A percentile compares a stretch with the other conserved stretches of the same genome.
Evolutionary conservation across 2,888 invertebrate genomes (phyloP).

Genomic region (Chalcis sispes): DNA sequence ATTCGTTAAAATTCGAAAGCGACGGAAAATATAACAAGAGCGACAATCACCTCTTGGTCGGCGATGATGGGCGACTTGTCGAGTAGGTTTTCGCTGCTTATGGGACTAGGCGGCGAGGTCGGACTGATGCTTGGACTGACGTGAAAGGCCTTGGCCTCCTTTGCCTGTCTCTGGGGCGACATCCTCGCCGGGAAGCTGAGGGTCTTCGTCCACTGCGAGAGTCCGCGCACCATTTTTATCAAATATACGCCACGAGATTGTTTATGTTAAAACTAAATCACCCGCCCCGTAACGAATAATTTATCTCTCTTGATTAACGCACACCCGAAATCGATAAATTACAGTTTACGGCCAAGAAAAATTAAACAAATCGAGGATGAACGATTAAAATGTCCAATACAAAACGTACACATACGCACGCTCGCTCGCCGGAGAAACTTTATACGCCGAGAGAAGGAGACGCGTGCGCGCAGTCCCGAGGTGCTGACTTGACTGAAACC

Average conservation of each 20-base stretch:
- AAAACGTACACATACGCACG: background rate
- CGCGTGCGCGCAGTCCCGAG: slow-evolving; percentile 52
- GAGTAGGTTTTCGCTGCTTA: slow-evolving; percentile 63
- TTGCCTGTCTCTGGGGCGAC: slow-evolving; percentile 87
- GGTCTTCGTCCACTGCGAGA: slow-evolving; percentile 94
- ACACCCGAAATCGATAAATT: background rate
- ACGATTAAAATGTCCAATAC: background rate
- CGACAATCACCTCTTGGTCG: slow-evolving; percentile 70
- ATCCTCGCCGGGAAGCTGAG: slow-evolving; percentile 91
- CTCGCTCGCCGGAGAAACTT: too few species aligned
- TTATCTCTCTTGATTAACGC: background rate
- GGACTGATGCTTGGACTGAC: slow-evolving; percentile 77
- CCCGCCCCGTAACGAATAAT: too few species aligned
- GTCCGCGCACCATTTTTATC: slow-evolving; percentile 88
- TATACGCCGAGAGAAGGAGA: background rate
- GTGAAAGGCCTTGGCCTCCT: slow-evolving; percentile 79
- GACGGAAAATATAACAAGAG: background rate
- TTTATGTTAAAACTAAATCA: slow-evolving; percentile 23
- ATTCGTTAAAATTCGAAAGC: background rate
- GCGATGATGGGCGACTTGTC: slow-evolving; percentile 72
- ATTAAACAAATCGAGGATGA: background rate
- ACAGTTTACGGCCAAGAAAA: too few species aligned
- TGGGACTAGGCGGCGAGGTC: slow-evolving; percentile 73
- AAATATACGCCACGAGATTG: slow-evolving; percentile 18
- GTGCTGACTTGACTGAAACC: slow-evolving; percentile 46